These are phyloP conservation scores for Ormyrus labotus DNA, from an alignment of 2,888 invertebrate genomes.

Conservation along the genomic window DNA sequence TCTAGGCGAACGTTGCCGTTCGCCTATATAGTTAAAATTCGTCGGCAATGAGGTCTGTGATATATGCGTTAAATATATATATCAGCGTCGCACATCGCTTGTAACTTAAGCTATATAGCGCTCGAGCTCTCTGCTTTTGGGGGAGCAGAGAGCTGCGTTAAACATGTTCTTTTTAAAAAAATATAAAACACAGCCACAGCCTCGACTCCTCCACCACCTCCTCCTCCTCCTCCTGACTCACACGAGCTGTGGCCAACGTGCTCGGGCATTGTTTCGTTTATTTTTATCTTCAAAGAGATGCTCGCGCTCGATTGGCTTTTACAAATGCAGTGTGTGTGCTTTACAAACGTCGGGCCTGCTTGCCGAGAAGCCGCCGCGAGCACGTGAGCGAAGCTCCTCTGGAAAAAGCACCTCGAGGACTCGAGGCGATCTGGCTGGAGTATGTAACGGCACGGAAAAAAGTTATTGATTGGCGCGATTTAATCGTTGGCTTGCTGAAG, in stretches of 20 bases:
- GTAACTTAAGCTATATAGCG: too few species aligned
- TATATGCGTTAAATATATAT: neutral
- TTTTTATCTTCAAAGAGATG: too few species aligned
- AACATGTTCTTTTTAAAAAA: too few species aligned
- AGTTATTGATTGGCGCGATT: constrained; percentile 23
- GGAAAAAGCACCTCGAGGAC: constrained; percentile 38
- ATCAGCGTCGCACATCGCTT: too few species aligned
- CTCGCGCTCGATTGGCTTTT: too few species aligned
- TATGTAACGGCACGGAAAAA: constrained; percentile 28
- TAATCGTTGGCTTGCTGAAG: too few species aligned
- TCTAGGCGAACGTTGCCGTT: too few species aligned
- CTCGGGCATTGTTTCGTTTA: constrained; percentile 2
- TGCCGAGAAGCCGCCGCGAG: constrained; percentile 1
- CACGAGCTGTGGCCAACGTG: constrained; percentile 15
- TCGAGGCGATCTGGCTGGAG: constrained; percentile 32
- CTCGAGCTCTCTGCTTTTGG: too few species aligned
- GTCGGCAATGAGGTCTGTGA: neutral
- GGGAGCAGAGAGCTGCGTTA: too few species aligned
- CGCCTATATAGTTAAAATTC: too few species aligned
- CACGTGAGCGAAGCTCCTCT: constrained; percentile 28
- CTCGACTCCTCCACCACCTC: constrained; percentile 27
- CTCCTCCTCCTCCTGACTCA: neutral
- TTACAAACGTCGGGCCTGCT: too few species aligned
- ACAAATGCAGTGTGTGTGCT: too few species aligned
- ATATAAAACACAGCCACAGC: constrained; percentile 13